Conservation (phyloP, 1,140 invertebrate species). For the Dendroctonus ponderosae region DNA sequence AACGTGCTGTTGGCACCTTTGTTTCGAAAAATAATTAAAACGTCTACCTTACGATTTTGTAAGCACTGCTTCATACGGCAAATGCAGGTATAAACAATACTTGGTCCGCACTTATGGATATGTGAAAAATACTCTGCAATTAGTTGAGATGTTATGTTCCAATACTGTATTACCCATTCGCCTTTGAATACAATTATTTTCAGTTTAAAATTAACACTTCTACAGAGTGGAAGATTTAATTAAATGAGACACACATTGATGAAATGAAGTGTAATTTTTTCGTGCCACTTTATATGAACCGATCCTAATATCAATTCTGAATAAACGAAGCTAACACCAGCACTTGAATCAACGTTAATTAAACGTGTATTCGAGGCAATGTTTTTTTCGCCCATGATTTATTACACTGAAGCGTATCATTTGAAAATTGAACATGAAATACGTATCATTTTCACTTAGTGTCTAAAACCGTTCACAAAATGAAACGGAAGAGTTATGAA, state of each 20-base stretch:
- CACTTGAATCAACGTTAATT: conserved; percentile 17
- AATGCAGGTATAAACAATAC: no score
- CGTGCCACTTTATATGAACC: neutral
- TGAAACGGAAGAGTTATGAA: conserved; percentile 14
- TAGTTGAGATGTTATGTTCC: no score
- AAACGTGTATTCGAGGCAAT: conserved; percentile 12
- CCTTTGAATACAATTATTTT: no score
- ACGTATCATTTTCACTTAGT: conserved; percentile 21
- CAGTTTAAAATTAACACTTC: no score
- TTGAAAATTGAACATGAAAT: conserved; percentile 24
- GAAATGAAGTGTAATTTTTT: no score
- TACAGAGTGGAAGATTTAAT: no score
- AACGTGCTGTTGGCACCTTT: conserved; percentile 29
- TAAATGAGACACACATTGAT: no score
- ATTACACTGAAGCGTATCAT: conserved; percentile 13
- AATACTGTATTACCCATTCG: no score
- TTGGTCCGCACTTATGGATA: no score
- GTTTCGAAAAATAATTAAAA: conserved; percentile 27
- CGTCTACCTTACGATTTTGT: no score
- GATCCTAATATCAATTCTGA: conserved; percentile 8
- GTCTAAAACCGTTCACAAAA: conserved; percentile 19
- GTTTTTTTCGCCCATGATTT: conserved; percentile 20
- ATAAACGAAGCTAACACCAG: conserved; percentile 14
- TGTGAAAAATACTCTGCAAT: no score
- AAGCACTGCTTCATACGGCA: no score